Evolutionary conservation across 2,888 invertebrate species (phyloP), one percentile per base, ranked within the genome.

Genomic region (Xestia ashworthii): DNA sequence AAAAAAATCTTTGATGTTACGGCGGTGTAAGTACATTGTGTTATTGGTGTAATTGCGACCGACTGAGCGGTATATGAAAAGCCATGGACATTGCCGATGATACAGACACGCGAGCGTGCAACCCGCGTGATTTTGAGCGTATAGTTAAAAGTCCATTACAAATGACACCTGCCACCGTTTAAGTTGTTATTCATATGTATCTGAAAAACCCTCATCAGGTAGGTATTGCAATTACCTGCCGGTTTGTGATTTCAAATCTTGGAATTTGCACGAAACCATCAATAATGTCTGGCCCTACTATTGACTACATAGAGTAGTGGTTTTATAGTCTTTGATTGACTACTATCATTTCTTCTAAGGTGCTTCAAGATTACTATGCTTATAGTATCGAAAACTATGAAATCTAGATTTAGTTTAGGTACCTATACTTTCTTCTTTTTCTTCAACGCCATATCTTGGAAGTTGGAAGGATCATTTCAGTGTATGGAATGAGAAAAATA

Each of bases 211-310:
- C 58, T 16, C 16, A 71, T 48, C 9, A 44, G 0, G 5, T 55
- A 41, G 1, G 12, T 55, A 62, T n/a, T 38, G n/a, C n/a, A 55
- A 67, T 46, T 58, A n/a, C 12, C 19, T 46, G 16, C 3, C 16
- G 12, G 44, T 46, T 32, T 41, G 70, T 0, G 46, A 60, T 70
- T 60, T 50, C 50, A 50, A 46, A 60, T 60, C 38, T 74, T 71
- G 58, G 60, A 41, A 41, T 71, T 71, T 60, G 46, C 38, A 60
- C 19, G 22, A 69, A 69, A 48, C 1, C 12, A n/a, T 8, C 0
- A 11, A n/a, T 32, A 38, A 58, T 48, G 60, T 44, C 55, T 8
- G 58, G 22, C 3, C 55, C 55, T 9, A 6, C 9, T 58, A 5
- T n/a, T 25, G 12, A 0, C 32, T 60, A 32, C 32, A n/a, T n/a